phyloP scores from a whole-genome alignment of 2,797 vertebrate genomes.

The Manis crassicaudata region DNA sequence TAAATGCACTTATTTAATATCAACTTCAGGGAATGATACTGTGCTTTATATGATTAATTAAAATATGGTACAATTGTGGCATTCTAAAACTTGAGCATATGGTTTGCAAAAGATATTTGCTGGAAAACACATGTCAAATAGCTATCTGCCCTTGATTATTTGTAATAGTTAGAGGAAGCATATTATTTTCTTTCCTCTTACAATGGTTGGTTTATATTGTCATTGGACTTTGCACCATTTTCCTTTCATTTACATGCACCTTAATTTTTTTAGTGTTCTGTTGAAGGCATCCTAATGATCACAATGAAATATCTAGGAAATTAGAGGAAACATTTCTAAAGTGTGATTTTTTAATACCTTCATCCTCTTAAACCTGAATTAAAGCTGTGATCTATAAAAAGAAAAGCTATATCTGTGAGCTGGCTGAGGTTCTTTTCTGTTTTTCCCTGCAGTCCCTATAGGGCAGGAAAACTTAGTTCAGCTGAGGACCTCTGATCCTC shows the following conservation, averaged over 20 bases:
- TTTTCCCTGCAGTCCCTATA: slow-evolving; percentile 5
- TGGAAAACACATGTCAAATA: background rate
- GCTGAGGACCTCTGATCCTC: slow-evolving; percentile 76
- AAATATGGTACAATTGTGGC: background rate
- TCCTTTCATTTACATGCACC: background rate
- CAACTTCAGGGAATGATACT: background rate
- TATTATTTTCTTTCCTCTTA: background rate
- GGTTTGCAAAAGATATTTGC: background rate
- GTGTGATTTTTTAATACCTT: background rate
- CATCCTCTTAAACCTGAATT: background rate
- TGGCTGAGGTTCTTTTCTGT: background rate
- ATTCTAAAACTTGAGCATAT: background rate
- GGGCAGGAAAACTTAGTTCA: slow-evolving; percentile 34
- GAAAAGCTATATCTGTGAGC: background rate
- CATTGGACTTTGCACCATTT: background rate
- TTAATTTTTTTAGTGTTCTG: background rate
- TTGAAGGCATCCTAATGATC: background rate
- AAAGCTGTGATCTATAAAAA: background rate
- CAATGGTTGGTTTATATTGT: background rate
- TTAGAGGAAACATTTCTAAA: background rate
- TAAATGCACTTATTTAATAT: slow-evolving; percentile 14
- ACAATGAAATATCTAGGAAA: slow-evolving; percentile 20
- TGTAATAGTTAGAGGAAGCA: background rate
- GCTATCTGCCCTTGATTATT: background rate
- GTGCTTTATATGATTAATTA: background rate